Conservation (phyloP, 64 coral and sea anemone genomes). For the Montipora foliosa region DNA sequence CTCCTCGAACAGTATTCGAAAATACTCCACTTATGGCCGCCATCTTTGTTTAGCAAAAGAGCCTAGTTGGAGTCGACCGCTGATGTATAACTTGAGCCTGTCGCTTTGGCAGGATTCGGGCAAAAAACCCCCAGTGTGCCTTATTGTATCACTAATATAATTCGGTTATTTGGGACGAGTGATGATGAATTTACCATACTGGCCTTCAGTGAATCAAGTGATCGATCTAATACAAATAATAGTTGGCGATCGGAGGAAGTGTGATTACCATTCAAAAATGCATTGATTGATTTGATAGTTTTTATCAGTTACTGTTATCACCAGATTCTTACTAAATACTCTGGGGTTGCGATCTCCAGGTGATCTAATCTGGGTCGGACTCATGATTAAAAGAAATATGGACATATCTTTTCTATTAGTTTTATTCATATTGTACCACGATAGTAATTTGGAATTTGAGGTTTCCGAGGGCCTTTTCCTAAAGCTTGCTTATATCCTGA, state of each 20-base stretch:
- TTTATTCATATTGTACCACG: neutral
- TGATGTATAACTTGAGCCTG: too few relatives aligned
- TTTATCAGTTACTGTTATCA: conserved; percentile 12
- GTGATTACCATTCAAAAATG: conserved; percentile 6
- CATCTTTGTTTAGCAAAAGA: too few relatives aligned
- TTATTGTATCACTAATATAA: neutral
- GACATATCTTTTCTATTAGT: neutral
- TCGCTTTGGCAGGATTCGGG: too few relatives aligned
- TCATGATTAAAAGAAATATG: neutral
- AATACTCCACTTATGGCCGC: too few relatives aligned
- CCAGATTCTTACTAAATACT: neutral
- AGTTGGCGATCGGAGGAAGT: neutral
- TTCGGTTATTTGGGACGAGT: neutral
- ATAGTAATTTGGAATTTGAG: too few relatives aligned
- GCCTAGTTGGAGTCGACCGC: too few relatives aligned
- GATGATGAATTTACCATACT: neutral
- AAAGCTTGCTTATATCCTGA: too few relatives aligned
- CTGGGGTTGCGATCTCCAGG: neutral
- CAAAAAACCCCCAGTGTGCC: too few relatives aligned
- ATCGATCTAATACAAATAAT: neutral
- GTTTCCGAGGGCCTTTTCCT: too few relatives aligned
- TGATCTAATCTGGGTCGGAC: neutral
- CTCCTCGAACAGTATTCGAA: too few relatives aligned
- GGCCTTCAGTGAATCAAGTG: conserved; percentile 2
- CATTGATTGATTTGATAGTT: conserved; percentile 1